These are phyloP conservation scores for Drosophila pseudotalamancana DNA, from an alignment of 2,888 invertebrate genomes.

Conservation along the genomic window DNA sequence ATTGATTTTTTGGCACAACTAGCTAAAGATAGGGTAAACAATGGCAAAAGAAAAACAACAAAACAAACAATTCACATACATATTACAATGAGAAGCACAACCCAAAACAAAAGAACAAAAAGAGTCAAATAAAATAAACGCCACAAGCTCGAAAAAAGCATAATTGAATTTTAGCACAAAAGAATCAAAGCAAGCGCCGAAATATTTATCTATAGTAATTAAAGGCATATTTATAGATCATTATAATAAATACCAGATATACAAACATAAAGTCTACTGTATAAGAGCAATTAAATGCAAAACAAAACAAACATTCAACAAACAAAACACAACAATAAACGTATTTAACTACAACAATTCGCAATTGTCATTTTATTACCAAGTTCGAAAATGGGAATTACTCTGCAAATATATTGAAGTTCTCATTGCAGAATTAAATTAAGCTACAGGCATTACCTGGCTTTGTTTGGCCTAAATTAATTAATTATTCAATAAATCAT, in stretches of 20 bases:
- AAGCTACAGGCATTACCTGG: too few relatives aligned
- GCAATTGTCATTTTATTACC: conserved; percentile 5
- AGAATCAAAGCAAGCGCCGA: conserved; percentile 69
- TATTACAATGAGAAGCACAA: conserved; percentile 30
- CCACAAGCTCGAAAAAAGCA: conserved; percentile 34
- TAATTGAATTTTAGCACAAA: conserved; percentile 73
- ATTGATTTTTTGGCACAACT: conserved; percentile 69
- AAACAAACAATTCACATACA: conserved; percentile 7
- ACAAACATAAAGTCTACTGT: conserved; percentile 63
- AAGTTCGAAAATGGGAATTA: neutral
- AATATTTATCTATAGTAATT: conserved; percentile 78
- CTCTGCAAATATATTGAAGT: neutral
- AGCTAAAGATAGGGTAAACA: conserved; percentile 56
- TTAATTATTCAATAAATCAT: neutral
- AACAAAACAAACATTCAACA: conserved; percentile 34
- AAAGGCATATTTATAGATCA: conserved; percentile 73
- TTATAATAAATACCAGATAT: conserved; percentile 70
- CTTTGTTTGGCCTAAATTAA: too few relatives aligned
- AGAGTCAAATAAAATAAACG: conserved; percentile 19
- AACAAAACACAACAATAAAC: conserved; percentile 66
- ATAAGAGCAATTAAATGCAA: conserved; percentile 72
- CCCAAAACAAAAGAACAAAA: conserved; percentile 11
- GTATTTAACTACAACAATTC: conserved; percentile 71
- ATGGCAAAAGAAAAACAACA: conserved; percentile 4
- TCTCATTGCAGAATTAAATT: too few relatives aligned